Base-by-base conservation (phyloP, 1,140 invertebrate species). In the Papilio polytes region DNA sequence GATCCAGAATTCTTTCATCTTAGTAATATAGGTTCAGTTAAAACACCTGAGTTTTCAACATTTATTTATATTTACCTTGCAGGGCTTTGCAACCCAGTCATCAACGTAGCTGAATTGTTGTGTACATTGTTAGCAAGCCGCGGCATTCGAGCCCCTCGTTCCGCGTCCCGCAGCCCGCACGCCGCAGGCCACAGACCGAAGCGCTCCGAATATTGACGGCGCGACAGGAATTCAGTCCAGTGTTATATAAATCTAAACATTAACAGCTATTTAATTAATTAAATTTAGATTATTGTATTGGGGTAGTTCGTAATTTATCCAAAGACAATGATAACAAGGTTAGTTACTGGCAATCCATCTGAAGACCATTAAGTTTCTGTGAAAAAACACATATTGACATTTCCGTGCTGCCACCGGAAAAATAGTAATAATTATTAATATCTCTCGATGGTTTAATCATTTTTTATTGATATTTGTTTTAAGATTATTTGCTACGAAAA, bases 191-290 rank as follows among this genome's bases (percentile, higher is more conserved):
- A 31, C 26, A 66, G 12, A 66, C 63, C 22, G 22, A 66, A 15
- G 12, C 26, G 63, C 63, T 3, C 63, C 63, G 63, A 26, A 31
- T 66, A 66, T 31, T 36, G 63, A 12, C 3, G 63, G 26, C 12
- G 13, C 63, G 22, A 15, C 63, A 66, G 63, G 63, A 66, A 66
- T 66, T 66, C 12, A 10, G 59, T 63, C 12, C 12, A 31, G 10
- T 12, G 63, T 66, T 66, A 66, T 66, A 66, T 66, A 66, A 66
- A 66, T 66, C 22, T 66, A 66, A 13, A 15, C 26, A 66, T 66
- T 66, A 26, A 63, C 22, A 26, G 8, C 22, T 12, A 63, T 22
- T 10, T 20, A 15, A 51, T 51, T 51, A 51, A 15, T n/a, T n/a
- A n/a, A n/a, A n/a, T 51, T 51, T 51, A 51, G 48, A 51, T 51